Conservation (phyloP, 2,888 invertebrate genomes). For the Orthosia gracilis region DNA sequence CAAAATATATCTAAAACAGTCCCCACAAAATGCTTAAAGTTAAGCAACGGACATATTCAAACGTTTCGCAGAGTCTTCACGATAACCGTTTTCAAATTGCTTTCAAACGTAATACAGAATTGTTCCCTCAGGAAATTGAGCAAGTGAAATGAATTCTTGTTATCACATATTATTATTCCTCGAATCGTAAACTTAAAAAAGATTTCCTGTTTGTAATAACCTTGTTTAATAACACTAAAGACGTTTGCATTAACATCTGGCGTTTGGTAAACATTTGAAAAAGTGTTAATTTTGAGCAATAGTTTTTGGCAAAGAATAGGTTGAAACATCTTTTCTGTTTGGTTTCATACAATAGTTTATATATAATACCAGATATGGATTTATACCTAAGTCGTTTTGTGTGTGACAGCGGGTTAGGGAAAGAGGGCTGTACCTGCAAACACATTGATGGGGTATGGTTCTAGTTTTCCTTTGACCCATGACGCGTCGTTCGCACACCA, state of each 20-base stretch:
- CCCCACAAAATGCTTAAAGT: no score
- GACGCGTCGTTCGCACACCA: no score
- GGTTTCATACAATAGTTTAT: not conserved
- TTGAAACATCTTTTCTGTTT: constrained; percentile 31
- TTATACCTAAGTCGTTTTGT: no score
- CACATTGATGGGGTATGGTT: no score
- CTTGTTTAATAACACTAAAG: constrained; percentile 44
- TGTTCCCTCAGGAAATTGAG: constrained; percentile 51
- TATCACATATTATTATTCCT: constrained; percentile 30
- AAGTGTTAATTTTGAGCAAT: constrained; percentile 32
- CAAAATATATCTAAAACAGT: not conserved
- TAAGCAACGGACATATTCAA: not conserved
- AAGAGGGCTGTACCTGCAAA: not conserved
- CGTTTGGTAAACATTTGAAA: constrained; percentile 41
- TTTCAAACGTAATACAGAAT: constrained; percentile 57
- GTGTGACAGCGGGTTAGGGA: not conserved
- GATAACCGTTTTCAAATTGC: constrained; percentile 59
- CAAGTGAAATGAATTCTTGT: constrained; percentile 26
- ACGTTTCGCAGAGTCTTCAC: not conserved
- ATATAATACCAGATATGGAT: not conserved
- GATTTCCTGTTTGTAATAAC: constrained; percentile 55
- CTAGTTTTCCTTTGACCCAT: no score
- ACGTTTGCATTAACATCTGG: constrained; percentile 58
- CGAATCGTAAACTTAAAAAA: constrained; percentile 48
- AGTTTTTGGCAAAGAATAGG: constrained; percentile 22